A percentile compares a stretch with the other conserved stretches of the same genome.
These are phyloP conservation scores for Himantopus leucocephalus DNA, from an alignment of 2,113 vertebrate species.

Conservation along the genomic window DNA sequence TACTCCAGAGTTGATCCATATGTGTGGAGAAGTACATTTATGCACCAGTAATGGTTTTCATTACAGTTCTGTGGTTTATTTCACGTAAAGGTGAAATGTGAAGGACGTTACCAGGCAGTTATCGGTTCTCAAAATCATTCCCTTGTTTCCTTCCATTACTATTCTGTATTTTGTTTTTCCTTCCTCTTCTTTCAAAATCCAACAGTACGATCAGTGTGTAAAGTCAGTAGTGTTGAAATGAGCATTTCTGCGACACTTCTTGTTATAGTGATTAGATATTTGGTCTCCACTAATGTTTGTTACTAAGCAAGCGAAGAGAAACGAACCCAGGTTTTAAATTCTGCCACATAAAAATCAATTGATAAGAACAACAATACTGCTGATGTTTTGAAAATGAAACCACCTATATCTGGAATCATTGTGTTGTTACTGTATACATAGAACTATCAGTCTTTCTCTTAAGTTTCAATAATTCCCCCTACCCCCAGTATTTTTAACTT, in stretches of 20 bases:
- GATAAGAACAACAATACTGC: not conserved
- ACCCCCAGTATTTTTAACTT: not conserved
- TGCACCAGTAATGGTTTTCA: not conserved
- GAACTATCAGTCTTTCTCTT: not conserved
- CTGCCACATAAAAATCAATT: not conserved
- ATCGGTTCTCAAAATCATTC: conserved; percentile 1
- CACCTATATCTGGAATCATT: not conserved
- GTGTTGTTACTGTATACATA: not conserved
- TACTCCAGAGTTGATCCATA: not conserved
- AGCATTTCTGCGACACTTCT: not conserved
- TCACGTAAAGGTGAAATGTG: conserved; percentile 50
- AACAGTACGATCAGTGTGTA: not conserved
- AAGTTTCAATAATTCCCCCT: not conserved
- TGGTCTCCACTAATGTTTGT: not conserved
- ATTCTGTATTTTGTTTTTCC: not conserved
- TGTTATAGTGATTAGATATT: not conserved
- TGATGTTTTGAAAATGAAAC: conserved; percentile 16
- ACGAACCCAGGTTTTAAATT: not conserved
- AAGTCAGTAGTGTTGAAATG: not conserved
- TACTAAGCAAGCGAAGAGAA: not conserved
- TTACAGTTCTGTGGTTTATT: conserved; percentile 38
- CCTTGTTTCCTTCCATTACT: not conserved
- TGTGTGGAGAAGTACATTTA: not conserved
- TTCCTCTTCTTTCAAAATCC: conserved; percentile 29
- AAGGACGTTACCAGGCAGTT: not conserved